Evolutionary conservation across 2,113 vertebrate genomes (phyloP).

Genomic region (Pholis gunnellus): DNA sequence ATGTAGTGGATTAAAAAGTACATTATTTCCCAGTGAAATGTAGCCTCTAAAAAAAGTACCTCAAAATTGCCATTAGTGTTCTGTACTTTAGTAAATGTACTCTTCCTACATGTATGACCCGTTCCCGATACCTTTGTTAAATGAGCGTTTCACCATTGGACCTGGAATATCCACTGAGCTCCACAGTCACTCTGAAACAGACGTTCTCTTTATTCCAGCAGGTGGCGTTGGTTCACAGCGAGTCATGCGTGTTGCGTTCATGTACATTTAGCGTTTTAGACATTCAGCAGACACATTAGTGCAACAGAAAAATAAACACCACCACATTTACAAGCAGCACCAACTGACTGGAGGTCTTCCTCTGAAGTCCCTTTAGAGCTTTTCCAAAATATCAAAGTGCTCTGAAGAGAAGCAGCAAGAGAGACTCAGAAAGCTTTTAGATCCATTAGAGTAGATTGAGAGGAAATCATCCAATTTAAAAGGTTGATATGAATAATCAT

Average conservation of each 20-base stretch:
- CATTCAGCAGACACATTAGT: not conserved
- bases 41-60: not conserved
- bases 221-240: conserved; percentile 34
- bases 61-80: not conserved
- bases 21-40: not conserved
- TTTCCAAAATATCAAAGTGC: not conserved
- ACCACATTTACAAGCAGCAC: not conserved
- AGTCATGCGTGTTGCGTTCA: not conserved
- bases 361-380: not conserved
- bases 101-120: not conserved
- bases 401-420: not conserved
- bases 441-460: not conserved
- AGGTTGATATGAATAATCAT: not conserved
- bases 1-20: not conserved
- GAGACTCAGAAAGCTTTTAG: conserved; percentile 1
- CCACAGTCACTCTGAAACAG: too few species aligned
- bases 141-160: not conserved
- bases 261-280: not conserved
- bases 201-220: conserved; percentile 22
- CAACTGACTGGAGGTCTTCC: not conserved
- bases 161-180: not conserved
- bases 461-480: not conserved
- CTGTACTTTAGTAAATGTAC: not conserved
- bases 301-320: not conserved
- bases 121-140: not conserved